Percentiles rank a stretch among this genome's conserved stretches.
phyloP scores from a whole-genome alignment of 2,113 vertebrate species.

The Artemisiospiza belli region DNA sequence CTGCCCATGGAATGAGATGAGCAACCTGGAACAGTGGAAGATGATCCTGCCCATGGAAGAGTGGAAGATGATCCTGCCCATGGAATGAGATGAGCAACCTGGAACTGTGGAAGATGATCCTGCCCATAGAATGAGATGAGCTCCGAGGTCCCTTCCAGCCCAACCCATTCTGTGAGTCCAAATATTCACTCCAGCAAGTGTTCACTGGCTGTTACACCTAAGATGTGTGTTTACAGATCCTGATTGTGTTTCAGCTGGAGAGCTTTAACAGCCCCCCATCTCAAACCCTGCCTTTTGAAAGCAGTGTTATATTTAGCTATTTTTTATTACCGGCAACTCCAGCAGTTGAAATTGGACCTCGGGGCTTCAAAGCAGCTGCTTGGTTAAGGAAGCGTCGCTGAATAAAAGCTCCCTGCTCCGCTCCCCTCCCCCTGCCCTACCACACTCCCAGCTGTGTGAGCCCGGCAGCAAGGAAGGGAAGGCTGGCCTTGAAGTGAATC shows the following conservation, averaged over 20 bases:
- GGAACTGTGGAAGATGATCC: not conserved
- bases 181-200: not conserved
- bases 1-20: not conserved
- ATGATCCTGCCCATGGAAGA: not conserved
- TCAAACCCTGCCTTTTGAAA: not conserved
- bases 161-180: not conserved
- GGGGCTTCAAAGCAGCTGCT: conserved; percentile 63
- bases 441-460: conserved; percentile 23
- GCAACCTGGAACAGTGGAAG: not conserved
- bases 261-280: not conserved
- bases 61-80: not conserved
- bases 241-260: not conserved
- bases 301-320: conserved; percentile 23
- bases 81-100: not conserved
- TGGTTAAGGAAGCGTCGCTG: conserved; percentile 10
- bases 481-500: conserved; percentile 60
- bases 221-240: not conserved
- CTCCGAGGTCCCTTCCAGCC: not conserved
- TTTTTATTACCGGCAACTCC: conserved; percentile 32
- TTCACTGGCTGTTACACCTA: not conserved
- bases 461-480: conserved; percentile 47
- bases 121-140: not conserved
- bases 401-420: conserved; percentile 49
- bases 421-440: conserved; percentile 50
- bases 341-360: conserved; percentile 41